Evolutionary conservation across 2,113 vertebrate genomes (phyloP), one percentile per base, ranked within the genome.

Genomic region (Pseudopodoces humilis): DNA sequence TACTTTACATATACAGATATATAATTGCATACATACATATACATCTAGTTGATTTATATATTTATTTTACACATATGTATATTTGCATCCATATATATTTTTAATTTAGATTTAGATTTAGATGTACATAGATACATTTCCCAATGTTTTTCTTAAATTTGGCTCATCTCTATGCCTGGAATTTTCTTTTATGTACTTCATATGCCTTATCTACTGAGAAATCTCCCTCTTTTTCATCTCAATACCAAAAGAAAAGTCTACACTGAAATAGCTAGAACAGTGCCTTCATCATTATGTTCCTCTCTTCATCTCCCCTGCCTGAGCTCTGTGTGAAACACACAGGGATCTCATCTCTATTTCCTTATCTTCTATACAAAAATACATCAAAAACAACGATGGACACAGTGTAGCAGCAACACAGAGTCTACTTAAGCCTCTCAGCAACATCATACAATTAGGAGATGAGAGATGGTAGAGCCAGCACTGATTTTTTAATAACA

Each of bases 401-500:
- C 67, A 23, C 15, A 52, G 27, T 8, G 11, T 8, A 86, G 23
- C 27, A 84, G 59, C 63, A 78, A 52, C 37, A 64, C 1, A 65
- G 69, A 70, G 33, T 37, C 44, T 65, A 8, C 37, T 69, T 37
- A 24, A 92, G n/a, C 30, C 25, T 78, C 58, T 81, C 53, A 60
- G 63, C 67, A 68, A 19, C 50, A 53, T 41, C 56, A 43, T 35
- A 60, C 28, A 82, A 56, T 94, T 90, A 91, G 68, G 28, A 76
- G 31, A 86, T 78, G 75, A 93, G 83, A 71, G 72, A 78, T 59
- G 52, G 44, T 27, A 59, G 59, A 86, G 35, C 28, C 43, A 88
- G 56, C 67, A 30, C 68, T 20, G 70, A 70, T 63, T 88, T 86
- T 96, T 96, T 92, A 92, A 90, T 96, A 90, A 83, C 31, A n/a